Base-by-base conservation (phyloP, 1,140 invertebrate genomes). In the Riptortus pedestris region DNA sequence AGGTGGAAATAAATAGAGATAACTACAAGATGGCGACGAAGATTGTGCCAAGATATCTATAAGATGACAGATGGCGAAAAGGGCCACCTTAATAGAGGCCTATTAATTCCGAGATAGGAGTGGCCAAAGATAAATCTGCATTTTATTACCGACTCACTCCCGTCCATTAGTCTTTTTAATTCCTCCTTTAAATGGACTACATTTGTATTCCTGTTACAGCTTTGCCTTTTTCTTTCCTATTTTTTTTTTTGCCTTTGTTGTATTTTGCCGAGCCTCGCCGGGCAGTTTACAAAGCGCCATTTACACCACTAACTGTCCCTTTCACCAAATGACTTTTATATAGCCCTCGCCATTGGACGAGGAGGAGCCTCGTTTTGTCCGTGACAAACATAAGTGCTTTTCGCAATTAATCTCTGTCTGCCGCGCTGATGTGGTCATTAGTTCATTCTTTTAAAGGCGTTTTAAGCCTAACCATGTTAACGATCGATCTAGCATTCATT, bases 111-210 rank as follows among this genome's bases (percentile, higher is more conserved):
- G 14, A 38, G 31, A 57, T 27, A 24, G 52, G 24, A 57, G 14
- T 57, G 27, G 14, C 22, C 16, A 22, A 16, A 28, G 61, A 63
- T 63, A 47, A 63, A 63, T 63, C 26, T 63, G 24, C 61, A 63
- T 63, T 63, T 63, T 52, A 63, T 63, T 26, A 63, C 61, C 18
- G 29, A 24, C 24, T 20, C 61, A 24, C n/a, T 47, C 48, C 28
- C 27, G 22, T 24, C 43, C 61, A 63, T 63, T 29, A 14, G 24
- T 63, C 61, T 63, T 63, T 63, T 63, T 63, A 63, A 63, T 63
- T 63, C 61, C 61, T 24, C 29, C 61, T 29, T 48, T 63, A 63
- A 63, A 63, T 63, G 61, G n/a, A 63, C 61, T 63, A 63, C 61
- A 63, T 63, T 63, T 63, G 61, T 63, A 63, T 45, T 28, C 61